Base-by-base conservation (phyloP, 2,113 vertebrate species). In the Spizaetus ornatus region DNA sequence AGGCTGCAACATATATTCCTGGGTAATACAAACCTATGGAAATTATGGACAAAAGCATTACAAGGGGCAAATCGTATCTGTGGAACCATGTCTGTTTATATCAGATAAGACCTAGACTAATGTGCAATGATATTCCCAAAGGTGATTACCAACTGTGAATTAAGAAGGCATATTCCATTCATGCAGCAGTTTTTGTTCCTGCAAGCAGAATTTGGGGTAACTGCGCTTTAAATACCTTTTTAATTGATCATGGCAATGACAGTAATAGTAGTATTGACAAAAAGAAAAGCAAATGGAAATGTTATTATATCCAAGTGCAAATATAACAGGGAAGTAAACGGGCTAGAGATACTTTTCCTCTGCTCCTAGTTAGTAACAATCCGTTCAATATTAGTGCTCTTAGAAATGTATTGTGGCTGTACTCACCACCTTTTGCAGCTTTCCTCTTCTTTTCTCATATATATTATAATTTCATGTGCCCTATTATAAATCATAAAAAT, bases 261-360 rank as follows among this genome's bases (percentile, higher is more conserved):
- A 79, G 10, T 94, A 66, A 53, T 31, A 90, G 76, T 23, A 19
- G 10, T 70, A 90, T 71, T 80, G 67, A 36, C 20, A 90, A 93
- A 93, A 56, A 58, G 27, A 96, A 94, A 96, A 80, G 3, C 16
- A 95, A 78, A 83, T 38, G 53, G 26, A 93, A 94, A 96, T 91
- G 36, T 29, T 86, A 23, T 70, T 26, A 29, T 80, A 81, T 31
- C 19, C n/a, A 71, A 65, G 29, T 45, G 5, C 29, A 45, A 86
- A 86, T 47, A 40, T 90, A 71, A 58, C 19, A 71, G n/a, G 38
- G 27, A 88, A 82, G 13, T 36, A 59, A 82, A 85, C 58, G 3
- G 16, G 11, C 9, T 71, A 66, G n/a, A 66, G 11, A 31, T 10
- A 36, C 7, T 20, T 82, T 85, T 84, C 14, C 13, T 85, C 15